Base-by-base conservation (phyloP, 2,113 vertebrate species). In the Prunella himalayana region DNA sequence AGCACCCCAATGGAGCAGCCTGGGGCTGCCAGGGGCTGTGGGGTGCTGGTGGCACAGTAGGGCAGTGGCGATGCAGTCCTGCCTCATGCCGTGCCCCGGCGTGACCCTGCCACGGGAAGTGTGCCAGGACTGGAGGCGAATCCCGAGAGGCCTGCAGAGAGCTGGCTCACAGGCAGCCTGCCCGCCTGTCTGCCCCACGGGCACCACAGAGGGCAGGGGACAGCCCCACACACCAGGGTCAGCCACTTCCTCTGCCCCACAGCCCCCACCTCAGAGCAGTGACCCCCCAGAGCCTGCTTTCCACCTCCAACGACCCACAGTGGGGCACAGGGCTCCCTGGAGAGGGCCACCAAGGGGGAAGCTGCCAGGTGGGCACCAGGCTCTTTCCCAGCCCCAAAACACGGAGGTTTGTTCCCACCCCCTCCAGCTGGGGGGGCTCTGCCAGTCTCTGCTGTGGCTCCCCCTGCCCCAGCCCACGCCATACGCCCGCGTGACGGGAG, bases 171-270 rank as follows among this genome's bases (percentile, higher is more conserved):
- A 31, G 68, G 92, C 92, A 94, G 83, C 57, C 76, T 82, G 91
- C 82, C 84, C 0, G 11, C 51, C 71, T 12, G 51, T 61, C 90
- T 65, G 42, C 57, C 66, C 71, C 57, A 41, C 3, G 1, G 2
- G 51, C 24, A 9, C 31, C 56, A 61, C 0, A 0, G 42, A 84
- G 49, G 45, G 49, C 2, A 0, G 3, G 13, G 8, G 7, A n/a
- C 47, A 86, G 66, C 24, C n/a, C 35, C n/a, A 57, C 30, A 76
- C 28, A 53, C 15, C 6, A 12, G 24, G 13, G 16, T 33, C 31
- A 82, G 57, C 13, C 33, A 9, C 19, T 16, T 72, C 18, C 45
- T 15, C 54, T 45, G 44, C 49, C 77, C 33, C 85, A 84, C 30
- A 72, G 30, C 25, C 28, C n/a, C 28, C 49, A 37, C 1, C 24